Conservation (phyloP, 2,888 invertebrate species). For the Ashinkailepas kermadecensis region DNA sequence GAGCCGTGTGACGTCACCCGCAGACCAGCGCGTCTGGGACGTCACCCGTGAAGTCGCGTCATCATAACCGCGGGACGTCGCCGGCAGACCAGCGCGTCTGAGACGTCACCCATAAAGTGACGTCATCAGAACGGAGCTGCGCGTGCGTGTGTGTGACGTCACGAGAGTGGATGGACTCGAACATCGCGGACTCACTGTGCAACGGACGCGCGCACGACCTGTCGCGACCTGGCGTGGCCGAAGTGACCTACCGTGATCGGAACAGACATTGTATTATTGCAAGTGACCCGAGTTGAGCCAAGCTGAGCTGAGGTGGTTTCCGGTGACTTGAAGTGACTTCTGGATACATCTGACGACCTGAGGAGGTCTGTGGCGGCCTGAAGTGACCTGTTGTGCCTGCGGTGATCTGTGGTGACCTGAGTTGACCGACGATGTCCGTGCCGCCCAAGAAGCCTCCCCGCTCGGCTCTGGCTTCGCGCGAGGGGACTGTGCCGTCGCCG, state of each 20-base stretch:
- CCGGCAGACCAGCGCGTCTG: too few relatives aligned
- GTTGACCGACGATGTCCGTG: not conserved
- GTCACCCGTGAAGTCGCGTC: not conserved
- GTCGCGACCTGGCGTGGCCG: not conserved
- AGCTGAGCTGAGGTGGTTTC: not conserved
- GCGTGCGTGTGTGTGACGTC: too few relatives aligned
- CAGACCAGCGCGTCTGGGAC: not conserved
- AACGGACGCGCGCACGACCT: not conserved
- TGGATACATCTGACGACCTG: too few relatives aligned
- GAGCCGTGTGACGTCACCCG: not conserved
- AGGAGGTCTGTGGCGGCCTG: not conserved
- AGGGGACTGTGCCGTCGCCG: not conserved
- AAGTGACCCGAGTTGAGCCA: too few relatives aligned
- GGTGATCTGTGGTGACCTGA: not conserved
- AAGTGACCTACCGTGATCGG: too few relatives aligned
- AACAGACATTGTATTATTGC: too few relatives aligned
- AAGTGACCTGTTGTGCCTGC: not conserved
- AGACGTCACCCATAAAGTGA: too few relatives aligned
- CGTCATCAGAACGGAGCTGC: too few relatives aligned
- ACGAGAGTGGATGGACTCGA: too few relatives aligned
- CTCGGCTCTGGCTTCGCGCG: not conserved
- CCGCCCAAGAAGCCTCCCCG: constrained; percentile 12
- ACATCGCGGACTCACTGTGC: too few relatives aligned
- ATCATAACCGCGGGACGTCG: too few relatives aligned
- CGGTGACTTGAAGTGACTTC: not conserved